These are phyloP conservation scores for Tautogolabrus adspersus DNA, from an alignment of 2,113 vertebrate genomes.

Conservation along the genomic window DNA sequence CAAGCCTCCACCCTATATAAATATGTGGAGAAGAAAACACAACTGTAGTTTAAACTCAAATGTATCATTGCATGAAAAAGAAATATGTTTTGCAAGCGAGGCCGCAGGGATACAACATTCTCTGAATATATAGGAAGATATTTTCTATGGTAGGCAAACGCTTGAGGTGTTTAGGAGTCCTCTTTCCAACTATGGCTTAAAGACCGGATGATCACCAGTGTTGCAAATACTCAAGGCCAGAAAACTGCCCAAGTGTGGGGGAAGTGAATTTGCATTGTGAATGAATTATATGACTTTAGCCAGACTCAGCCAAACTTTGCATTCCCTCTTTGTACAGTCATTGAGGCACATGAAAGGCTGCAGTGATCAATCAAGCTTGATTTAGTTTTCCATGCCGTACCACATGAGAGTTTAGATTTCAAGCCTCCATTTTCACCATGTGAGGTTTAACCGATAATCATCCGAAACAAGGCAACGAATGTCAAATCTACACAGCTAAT, in stretches of 20 bases:
- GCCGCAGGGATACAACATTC: constrained; percentile 33
- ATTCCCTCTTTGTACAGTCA: constrained; percentile 69
- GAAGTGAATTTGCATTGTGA: constrained; percentile 62
- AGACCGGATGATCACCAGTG: constrained; percentile 56
- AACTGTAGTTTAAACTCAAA: not conserved
- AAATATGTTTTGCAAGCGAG: not conserved
- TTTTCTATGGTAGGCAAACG: constrained; percentile 63
- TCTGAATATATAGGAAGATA: constrained; percentile 60
- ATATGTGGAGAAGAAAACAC: not conserved
- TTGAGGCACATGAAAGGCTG: constrained; percentile 69
- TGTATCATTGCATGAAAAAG: not conserved
- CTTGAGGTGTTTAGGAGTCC: constrained; percentile 69
- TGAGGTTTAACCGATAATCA: constrained; percentile 30
- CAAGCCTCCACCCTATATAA: not conserved
- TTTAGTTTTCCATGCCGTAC: constrained; percentile 51
- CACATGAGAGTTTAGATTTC: constrained; percentile 52
- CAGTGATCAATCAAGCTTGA: constrained; percentile 70
- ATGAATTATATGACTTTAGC: constrained; percentile 58
- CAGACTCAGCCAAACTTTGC: constrained; percentile 69
- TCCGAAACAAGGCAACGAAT: constrained; percentile 6
- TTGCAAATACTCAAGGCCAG: constrained; percentile 59
- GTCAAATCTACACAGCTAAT: constrained; percentile 13
- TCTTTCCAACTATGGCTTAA: constrained; percentile 59
- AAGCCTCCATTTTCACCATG: constrained; percentile 29
- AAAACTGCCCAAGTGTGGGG: constrained; percentile 32